Base-by-base conservation (phyloP, 2,888 invertebrate genomes). In the Rosalia funebris region DNA sequence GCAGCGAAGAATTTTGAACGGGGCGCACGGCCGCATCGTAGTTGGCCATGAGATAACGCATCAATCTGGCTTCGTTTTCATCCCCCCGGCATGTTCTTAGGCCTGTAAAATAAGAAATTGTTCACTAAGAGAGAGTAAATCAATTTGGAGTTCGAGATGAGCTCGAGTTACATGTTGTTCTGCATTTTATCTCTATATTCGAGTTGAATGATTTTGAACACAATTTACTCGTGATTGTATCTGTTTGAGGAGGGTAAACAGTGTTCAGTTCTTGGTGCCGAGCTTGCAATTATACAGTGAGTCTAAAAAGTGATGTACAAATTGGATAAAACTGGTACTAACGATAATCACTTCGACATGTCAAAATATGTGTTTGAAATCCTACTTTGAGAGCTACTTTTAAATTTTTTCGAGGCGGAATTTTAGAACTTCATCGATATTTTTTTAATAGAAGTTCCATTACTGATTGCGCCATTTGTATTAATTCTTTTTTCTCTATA, bases 1-100 rank as follows among this genome's bases (percentile, higher is more conserved):
- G 90, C 60, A 88, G 85, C 0, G 91, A 88, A 34, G 91, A 91
- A 82, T 92, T 91, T 75, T 88, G 87, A 2, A 90, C 91, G 0
- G 93, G 93, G 34, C 93, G 82, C 34, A 91, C 90, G 0, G 91
- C 90, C 5, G 91, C 87, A 76, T 92, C 92, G 81, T 93, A 93
- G 75, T 85, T 86, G 71, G 87, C 84, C 88, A 92, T 88, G 70
- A 92, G 83, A 74, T 90, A 87, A 57, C 88, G 86, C 66, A 91
- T 87, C 71, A 92, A 83, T 66, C 89, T 84, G 72, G 90, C 90
- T 78, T 92, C 92, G 71, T 90, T 87, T 75, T 91, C 91, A 75
- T 89, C 89, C 52, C 81, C 77, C 25, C 48, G 58, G 54, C 76
- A 68, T 7, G 59, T 54, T 44, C 44, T 57, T 50, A 60, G 32